Evolutionary conservation across 2,888 invertebrate genomes (phyloP).

Genomic region (Thumatha senex): DNA sequence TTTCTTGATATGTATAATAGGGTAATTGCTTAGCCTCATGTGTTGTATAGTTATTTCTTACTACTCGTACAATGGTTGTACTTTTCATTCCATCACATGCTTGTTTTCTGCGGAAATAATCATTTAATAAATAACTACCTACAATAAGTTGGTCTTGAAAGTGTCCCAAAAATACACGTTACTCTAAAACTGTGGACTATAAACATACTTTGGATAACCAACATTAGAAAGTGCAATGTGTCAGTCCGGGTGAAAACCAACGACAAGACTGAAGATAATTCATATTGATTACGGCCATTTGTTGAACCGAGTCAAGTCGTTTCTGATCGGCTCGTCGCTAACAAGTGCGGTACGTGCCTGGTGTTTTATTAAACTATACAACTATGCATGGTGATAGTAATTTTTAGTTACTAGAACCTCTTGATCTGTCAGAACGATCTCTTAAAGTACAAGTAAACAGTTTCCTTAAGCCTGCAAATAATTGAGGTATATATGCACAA

Average conservation of each 20-base stretch:
- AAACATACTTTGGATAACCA: conserved; percentile 14
- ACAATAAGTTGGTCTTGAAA: conserved; percentile 3
- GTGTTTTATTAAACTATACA: too few relatives aligned
- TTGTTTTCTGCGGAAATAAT: background rate
- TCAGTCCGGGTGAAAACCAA: conserved; percentile 32
- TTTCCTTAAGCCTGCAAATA: too few relatives aligned
- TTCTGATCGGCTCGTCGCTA: conserved; percentile 23
- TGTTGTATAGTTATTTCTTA: too few relatives aligned
- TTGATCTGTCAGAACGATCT: background rate
- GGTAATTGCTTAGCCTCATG: too few relatives aligned
- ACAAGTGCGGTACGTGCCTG: conserved; percentile 12
- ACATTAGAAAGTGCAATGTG: conserved; percentile 33
- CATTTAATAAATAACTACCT: background rate
- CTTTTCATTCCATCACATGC: too few relatives aligned
- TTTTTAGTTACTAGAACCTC: conserved; percentile 9
- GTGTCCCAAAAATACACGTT: conserved; percentile 5
- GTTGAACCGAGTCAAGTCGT: conserved; percentile 31
- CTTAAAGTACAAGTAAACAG: too few relatives aligned
- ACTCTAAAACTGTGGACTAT: conserved; percentile 6
- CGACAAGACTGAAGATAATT: conserved; percentile 37
- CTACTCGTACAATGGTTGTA: too few relatives aligned
- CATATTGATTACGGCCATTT: conserved; percentile 44
- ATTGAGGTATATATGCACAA: conserved; percentile 25
- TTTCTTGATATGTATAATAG: too few relatives aligned
- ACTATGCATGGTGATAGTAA: too few relatives aligned